Evolutionary conservation across 2,888 invertebrate genomes (phyloP).

Genomic region (Leucophora obtusa): DNA sequence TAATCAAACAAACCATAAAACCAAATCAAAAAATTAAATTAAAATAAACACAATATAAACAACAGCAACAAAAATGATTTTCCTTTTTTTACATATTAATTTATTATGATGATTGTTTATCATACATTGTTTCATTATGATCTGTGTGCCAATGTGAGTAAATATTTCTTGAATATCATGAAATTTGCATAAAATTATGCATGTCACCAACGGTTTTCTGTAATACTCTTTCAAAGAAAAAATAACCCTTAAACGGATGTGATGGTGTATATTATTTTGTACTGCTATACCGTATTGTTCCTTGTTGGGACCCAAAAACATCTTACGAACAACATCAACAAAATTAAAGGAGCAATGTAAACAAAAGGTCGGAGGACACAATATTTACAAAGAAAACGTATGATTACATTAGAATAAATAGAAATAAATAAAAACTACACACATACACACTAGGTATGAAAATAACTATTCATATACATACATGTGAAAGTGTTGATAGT

Average conservation of each 20-base stretch:
- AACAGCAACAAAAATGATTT: not conserved
- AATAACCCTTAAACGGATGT: slow-evolving; percentile 31
- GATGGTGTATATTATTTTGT: slow-evolving; percentile 2
- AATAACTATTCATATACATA: not conserved
- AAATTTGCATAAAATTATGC: slow-evolving; percentile 53
- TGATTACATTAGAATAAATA: slow-evolving; percentile 16
- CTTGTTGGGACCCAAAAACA: not conserved
- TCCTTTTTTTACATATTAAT: slow-evolving; percentile 22
- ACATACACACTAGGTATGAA: not conserved
- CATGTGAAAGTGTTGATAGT: not conserved
- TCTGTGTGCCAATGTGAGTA: not conserved
- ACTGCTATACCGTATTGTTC: not conserved
- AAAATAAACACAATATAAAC: slow-evolving; percentile 19
- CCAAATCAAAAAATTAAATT: slow-evolving; percentile 20
- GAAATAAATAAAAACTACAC: slow-evolving; percentile 5
- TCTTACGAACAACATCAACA: slow-evolving; percentile 15
- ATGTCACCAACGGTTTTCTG: slow-evolving; percentile 44
- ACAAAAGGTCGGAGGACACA: slow-evolving; percentile 54
- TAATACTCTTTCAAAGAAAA: not conserved
- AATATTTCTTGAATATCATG: slow-evolving; percentile 6
- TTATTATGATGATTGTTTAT: slow-evolving; percentile 23
- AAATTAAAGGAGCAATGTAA: slow-evolving; percentile 26
- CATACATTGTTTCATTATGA: slow-evolving; percentile 1
- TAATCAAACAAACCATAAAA: slow-evolving; percentile 61
- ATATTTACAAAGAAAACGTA: slow-evolving; percentile 28